Percentiles rank a stretch among this genome's conserved stretches.
Evolutionary conservation across 2,888 invertebrate genomes (phyloP).

Genomic region (Dolomedes plantarius): DNA sequence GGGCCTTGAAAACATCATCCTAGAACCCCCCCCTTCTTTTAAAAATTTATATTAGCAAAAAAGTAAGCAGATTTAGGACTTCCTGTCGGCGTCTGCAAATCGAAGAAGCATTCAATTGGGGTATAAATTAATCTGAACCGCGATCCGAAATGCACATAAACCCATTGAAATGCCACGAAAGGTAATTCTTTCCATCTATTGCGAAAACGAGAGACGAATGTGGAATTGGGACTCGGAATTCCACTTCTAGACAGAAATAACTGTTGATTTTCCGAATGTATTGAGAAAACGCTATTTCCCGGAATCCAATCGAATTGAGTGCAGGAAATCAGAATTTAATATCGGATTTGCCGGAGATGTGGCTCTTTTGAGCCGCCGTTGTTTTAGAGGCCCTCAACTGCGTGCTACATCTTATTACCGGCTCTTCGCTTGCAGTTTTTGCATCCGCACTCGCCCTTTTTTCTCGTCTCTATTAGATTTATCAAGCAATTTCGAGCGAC

Average conservation of each 20-base stretch:
- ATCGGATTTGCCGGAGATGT: neutral
- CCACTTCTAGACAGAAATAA: neutral
- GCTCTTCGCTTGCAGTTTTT: slow-evolving; percentile 17
- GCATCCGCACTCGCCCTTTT: neutral
- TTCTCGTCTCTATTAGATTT: slow-evolving; percentile 34
- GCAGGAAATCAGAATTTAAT: neutral
- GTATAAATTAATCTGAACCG: too few species aligned
- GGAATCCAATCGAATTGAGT: neutral
- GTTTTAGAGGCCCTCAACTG: neutral
- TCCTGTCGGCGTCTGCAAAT: too few species aligned
- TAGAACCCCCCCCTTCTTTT: too few species aligned
- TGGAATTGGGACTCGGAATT: too few species aligned
- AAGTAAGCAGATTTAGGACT: too few species aligned
- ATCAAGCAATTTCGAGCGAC: slow-evolving; percentile 57
- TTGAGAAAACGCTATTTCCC: neutral
- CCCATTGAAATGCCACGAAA: too few species aligned
- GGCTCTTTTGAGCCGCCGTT: neutral
- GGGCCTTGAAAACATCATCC: too few species aligned
- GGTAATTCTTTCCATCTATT: too few species aligned
- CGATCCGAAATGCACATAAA: too few species aligned
- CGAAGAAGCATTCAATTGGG: too few species aligned
- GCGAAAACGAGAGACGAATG: too few species aligned
- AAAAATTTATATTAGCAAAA: too few species aligned
- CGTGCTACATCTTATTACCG: neutral
- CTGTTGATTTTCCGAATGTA: neutral